Conservation (phyloP, 2,888 invertebrate genomes). For the Automeris io region DNA sequence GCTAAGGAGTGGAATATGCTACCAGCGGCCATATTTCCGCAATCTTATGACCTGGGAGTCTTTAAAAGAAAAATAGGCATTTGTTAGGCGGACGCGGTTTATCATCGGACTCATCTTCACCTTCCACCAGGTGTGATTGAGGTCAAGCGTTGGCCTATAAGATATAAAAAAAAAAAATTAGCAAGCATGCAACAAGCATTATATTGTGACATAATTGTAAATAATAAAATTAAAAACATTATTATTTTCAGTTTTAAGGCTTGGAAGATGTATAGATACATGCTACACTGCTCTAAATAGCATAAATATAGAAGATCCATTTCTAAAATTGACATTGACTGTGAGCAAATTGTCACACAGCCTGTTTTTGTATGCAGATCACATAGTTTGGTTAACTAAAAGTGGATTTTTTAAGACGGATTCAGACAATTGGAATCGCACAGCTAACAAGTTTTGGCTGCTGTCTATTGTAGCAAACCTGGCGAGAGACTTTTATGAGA, state of each 20-base stretch:
- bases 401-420: constrained; percentile 83
- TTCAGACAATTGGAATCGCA: constrained; percentile 84
- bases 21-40: too few relatives aligned
- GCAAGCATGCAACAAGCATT: too few relatives aligned
- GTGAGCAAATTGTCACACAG: constrained; percentile 88
- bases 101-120: too few relatives aligned
- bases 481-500: constrained; percentile 90
- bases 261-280: constrained; percentile 90
- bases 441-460: constrained; percentile 90
- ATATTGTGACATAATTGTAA: too few relatives aligned
- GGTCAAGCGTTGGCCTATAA: too few relatives aligned
- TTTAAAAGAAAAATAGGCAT: too few relatives aligned
- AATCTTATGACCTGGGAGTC: too few relatives aligned
- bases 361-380: constrained; percentile 89
- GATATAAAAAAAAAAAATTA: too few relatives aligned
- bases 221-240: not conserved
- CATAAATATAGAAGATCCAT: constrained; percentile 83
- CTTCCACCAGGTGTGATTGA: too few relatives aligned
- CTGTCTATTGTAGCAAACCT: constrained; percentile 88
- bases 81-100: too few relatives aligned
- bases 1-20: too few relatives aligned
- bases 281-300: constrained; percentile 84
- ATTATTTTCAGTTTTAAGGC: constrained; percentile 83
- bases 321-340: constrained; percentile 83
- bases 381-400: constrained; percentile 89